Evolutionary conservation across 2,797 vertebrate genomes (phyloP).

Genomic region (Myoxocephalus aenaeus): DNA sequence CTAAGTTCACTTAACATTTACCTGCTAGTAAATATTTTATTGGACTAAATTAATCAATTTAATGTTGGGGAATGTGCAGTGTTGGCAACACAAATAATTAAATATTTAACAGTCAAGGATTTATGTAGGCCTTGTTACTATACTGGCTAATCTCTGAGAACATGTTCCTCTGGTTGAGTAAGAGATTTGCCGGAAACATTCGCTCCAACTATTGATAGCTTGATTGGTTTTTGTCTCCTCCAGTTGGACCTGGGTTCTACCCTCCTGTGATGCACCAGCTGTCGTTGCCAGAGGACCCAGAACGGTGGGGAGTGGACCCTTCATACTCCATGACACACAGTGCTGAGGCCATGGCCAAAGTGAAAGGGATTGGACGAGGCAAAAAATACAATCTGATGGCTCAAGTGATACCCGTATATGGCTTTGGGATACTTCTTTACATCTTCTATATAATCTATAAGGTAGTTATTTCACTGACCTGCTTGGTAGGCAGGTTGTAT

Average conservation of each 20-base stretch:
- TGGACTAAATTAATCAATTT: not conserved
- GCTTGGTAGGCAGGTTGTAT: not conserved
- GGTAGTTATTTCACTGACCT: conserved; percentile 75
- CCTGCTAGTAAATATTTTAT: not conserved
- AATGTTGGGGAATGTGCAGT: not conserved
- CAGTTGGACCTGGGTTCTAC: conserved; percentile 89
- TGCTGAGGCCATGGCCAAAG: conserved; percentile 86
- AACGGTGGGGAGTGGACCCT: conserved; percentile 72
- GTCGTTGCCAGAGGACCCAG: conserved; percentile 71
- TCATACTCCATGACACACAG: conserved; percentile 83
- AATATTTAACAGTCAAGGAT: not conserved
- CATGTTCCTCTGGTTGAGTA: not conserved
- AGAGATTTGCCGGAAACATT: not conserved
- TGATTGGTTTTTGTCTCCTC: conserved; percentile 20
- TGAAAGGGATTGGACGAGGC: conserved; percentile 78
- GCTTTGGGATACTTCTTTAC: conserved; percentile 95
- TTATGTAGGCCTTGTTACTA: not conserved
- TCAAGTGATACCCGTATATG: conserved; percentile 95
- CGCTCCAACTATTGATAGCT: not conserved
- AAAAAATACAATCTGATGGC: conserved; percentile 89
- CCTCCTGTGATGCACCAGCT: conserved; percentile 84
- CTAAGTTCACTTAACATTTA: not conserved
- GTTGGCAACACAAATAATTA: not conserved
- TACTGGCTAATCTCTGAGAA: not conserved
- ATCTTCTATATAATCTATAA: conserved; percentile 96